These are phyloP conservation scores for Acanthornis magna DNA, from an alignment of 2,797 vertebrate genomes.

Conservation along the genomic window DNA sequence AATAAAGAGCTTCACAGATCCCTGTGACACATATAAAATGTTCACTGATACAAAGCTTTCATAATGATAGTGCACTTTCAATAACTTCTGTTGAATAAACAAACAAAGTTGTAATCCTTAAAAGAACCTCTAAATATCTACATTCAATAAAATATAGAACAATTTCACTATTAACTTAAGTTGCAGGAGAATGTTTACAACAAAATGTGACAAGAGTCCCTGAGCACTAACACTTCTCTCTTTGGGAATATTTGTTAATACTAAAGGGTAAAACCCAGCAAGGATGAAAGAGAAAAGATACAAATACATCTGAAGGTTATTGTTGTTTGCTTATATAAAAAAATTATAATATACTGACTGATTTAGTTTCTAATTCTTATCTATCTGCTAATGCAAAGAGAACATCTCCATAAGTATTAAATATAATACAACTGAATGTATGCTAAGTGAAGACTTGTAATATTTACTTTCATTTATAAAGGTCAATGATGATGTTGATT, in stretches of 20 bases:
- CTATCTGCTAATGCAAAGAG: not conserved
- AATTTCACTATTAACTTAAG: not conserved
- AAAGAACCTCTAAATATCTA: not conserved
- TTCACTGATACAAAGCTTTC: not conserved
- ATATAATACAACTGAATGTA: not conserved
- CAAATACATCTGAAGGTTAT: not conserved
- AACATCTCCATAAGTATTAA: not conserved
- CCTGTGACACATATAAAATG: not conserved
- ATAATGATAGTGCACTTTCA: not conserved
- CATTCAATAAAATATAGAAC: constrained; percentile 10
- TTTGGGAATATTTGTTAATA: constrained; percentile 44
- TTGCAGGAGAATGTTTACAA: constrained; percentile 36
- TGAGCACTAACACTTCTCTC: not conserved
- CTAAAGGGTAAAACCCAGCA: not conserved
- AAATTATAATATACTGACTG: not conserved
- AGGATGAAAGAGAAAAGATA: not conserved
- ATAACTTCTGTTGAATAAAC: not conserved
- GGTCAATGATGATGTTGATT: not conserved
- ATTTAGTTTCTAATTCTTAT: not conserved
- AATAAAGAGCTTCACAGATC: not conserved
- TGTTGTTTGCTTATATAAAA: not conserved
- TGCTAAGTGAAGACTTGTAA: not conserved
- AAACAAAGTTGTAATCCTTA: not conserved
- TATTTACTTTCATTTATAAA: not conserved
- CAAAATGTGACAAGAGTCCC: not conserved